Percentiles rank a stretch among this genome's conserved stretches.
These are phyloP conservation scores for Copidosoma floridanum DNA, from an alignment of 1,140 invertebrate genomes.

Conservation along the genomic window DNA sequence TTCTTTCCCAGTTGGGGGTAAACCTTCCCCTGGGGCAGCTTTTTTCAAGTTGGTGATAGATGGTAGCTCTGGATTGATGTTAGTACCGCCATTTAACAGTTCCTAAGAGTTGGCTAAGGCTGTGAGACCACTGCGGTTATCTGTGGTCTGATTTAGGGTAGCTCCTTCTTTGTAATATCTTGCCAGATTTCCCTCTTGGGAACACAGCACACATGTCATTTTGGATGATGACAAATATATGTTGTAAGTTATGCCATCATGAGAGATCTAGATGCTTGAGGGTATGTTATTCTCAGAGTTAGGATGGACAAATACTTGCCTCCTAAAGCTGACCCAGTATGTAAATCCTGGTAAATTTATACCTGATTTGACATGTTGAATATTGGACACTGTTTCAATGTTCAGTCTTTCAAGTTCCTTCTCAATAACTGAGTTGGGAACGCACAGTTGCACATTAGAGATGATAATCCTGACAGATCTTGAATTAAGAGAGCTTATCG, in stretches of 20 bases:
- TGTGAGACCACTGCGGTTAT: no score
- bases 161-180: no score
- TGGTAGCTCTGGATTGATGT: no score
- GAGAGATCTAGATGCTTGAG: neutral
- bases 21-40: no score
- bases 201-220: no score
- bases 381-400: neutral
- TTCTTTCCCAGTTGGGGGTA: no score
- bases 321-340: neutral
- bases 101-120: no score
- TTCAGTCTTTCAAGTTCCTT: neutral
- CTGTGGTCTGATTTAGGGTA: no score
- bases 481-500: constrained; percentile 17
- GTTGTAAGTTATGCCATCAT: neutral
- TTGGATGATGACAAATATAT: no score
- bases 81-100: no score
- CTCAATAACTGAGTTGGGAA: constrained; percentile 12
- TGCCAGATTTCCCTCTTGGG: no score
- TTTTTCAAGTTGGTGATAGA: no score
- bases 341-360: neutral
- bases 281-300: neutral
- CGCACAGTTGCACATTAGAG: constrained; percentile 29
- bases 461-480: constrained; percentile 28
- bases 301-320: neutral
- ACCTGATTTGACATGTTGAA: neutral